phyloP scores from a whole-genome alignment of 1,140 invertebrate genomes.

The Sitobion miscanthi region DNA sequence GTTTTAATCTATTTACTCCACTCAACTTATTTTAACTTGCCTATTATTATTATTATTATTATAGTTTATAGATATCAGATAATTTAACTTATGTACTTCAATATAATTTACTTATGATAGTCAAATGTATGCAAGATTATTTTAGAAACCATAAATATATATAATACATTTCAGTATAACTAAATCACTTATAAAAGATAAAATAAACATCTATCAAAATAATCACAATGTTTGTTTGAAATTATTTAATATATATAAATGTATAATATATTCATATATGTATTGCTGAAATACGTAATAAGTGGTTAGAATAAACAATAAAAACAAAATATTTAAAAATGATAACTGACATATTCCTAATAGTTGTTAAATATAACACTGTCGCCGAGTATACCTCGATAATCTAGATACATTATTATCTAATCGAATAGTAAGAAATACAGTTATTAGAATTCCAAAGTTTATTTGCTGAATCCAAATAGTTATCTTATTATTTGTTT shows the following conservation, averaged over 20 bases:
- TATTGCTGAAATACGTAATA: background rate
- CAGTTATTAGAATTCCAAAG: background rate
- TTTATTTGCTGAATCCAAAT: background rate
- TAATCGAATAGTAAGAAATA: background rate
- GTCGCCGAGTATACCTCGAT: background rate
- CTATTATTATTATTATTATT: background rate
- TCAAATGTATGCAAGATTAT: constrained; percentile 1
- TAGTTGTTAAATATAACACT: background rate
- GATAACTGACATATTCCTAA: background rate
- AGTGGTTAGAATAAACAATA: background rate
- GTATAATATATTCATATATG: background rate
- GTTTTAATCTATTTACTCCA: background rate
- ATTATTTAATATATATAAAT: background rate
- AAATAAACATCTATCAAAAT: background rate
- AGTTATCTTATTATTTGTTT: background rate
- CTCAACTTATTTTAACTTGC: background rate
- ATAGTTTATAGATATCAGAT: background rate
- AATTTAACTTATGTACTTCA: background rate
- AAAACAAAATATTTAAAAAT: constrained; percentile 12
- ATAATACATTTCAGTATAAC: background rate
- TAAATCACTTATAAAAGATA: constrained; percentile 2
- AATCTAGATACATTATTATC: background rate
- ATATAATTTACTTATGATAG: background rate
- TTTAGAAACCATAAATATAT: background rate
- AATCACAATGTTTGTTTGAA: background rate